Evolutionary conservation across 2,113 vertebrate genomes (phyloP).

Genomic region (Neotoma lepida): DNA sequence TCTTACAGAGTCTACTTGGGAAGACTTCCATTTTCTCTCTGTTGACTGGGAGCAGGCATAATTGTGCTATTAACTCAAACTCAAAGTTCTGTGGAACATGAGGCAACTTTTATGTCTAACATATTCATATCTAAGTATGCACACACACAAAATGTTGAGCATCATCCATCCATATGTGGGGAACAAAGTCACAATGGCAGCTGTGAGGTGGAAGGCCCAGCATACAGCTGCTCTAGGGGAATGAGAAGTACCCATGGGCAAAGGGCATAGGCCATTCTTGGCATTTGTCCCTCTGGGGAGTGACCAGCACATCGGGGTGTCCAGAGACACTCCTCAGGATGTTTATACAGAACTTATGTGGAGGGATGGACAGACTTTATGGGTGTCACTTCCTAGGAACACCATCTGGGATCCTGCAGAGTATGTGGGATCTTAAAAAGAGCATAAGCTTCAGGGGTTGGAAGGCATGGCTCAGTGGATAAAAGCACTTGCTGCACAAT

Average conservation of each 20-base stretch:
- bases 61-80: neutral
- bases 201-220: neutral
- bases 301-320: neutral
- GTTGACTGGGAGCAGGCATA: neutral
- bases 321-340: neutral
- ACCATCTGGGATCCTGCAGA: neutral
- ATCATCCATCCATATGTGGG: neutral
- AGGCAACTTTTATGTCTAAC: neutral
- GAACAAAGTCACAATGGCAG: neutral
- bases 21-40: neutral
- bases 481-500: neutral
- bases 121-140: slow-evolving; percentile 27
- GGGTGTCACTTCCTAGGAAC: neutral
- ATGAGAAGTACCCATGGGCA: neutral
- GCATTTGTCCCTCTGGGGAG: neutral
- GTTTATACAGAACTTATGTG: neutral
- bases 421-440: neutral
- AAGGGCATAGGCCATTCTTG: neutral
- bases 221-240: neutral
- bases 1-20: neutral
- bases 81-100: neutral
- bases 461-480: neutral
- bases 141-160: neutral
- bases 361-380: neutral
- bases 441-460: neutral